A percentile compares a stretch with the other conserved stretches of the same genome.
These are phyloP conservation scores for Rotaria macrura DNA, from an alignment of 2,888 invertebrate genomes.

Conservation along the genomic window DNA sequence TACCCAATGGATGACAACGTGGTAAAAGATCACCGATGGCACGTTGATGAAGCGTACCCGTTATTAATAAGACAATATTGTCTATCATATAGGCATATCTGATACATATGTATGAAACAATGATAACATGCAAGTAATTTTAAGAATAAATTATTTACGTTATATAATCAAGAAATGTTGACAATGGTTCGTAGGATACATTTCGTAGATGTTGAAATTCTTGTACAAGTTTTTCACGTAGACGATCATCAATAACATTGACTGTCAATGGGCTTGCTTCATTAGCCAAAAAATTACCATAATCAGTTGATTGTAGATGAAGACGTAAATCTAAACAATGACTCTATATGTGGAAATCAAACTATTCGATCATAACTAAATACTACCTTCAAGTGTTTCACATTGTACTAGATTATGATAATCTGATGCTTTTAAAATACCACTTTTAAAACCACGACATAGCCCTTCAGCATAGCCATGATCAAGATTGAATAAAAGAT, in stretches of 20 bases:
- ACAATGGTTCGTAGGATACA: slow-evolving; percentile 88
- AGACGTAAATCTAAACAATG: slow-evolving; percentile 70
- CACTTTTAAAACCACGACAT: slow-evolving; percentile 94
- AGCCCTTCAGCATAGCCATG: slow-evolving; percentile 94
- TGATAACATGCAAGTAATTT: too few species aligned
- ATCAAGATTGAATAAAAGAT: slow-evolving; percentile 81
- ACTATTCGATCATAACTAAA: slow-evolving; percentile 47
- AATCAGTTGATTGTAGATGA: slow-evolving; percentile 95
- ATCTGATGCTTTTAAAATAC: slow-evolving; percentile 87
- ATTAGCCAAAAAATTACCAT: slow-evolving; percentile 96
- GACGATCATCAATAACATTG: slow-evolving; percentile 91
- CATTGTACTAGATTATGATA: slow-evolving; percentile 98
- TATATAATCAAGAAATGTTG: slow-evolving; percentile 84
- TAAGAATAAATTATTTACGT: neutral
- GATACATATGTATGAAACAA: too few species aligned
- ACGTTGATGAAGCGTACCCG: slow-evolving; percentile 93
- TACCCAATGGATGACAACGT: slow-evolving; percentile 95
- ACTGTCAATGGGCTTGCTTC: slow-evolving; percentile 94
- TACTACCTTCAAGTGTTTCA: slow-evolving; percentile 73
- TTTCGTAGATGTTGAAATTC: slow-evolving; percentile 96
- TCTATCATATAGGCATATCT: slow-evolving; percentile 99
- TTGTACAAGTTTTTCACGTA: slow-evolving; percentile 91
- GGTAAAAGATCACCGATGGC: slow-evolving; percentile 95
- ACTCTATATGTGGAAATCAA: neutral
- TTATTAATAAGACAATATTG: slow-evolving; percentile 92